A percentile compares a stretch with the other conserved stretches of the same genome.
Evolutionary conservation across 2,113 vertebrate genomes (phyloP).

Genomic region (Platysternon megacephalum): DNA sequence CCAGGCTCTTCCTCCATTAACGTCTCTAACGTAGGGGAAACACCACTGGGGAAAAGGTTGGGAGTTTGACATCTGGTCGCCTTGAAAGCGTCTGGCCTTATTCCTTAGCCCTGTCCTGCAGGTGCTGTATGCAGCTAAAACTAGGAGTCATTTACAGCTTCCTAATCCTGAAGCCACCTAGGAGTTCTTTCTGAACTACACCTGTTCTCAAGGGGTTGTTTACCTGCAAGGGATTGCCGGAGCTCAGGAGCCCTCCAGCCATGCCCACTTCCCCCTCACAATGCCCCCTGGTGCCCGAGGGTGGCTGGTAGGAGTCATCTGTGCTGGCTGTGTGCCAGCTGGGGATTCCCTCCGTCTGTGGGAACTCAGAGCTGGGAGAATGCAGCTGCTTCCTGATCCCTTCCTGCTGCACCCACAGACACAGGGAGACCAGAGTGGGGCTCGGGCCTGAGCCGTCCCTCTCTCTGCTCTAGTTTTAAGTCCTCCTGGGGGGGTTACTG

Average conservation of each 20-base stretch:
- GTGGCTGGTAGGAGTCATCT: background rate
- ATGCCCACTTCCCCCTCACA: background rate
- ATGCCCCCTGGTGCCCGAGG: background rate
- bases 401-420: too few species aligned
- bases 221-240: background rate
- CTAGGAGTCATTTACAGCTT: background rate
- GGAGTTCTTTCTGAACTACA: background rate
- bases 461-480: background rate
- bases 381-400: background rate
- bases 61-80: background rate
- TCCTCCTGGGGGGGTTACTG: background rate
- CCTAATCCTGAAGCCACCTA: background rate
- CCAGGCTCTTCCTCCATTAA: background rate
- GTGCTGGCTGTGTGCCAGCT: too few species aligned
- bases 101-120: rapidly evolving
- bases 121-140: rapidly evolving
- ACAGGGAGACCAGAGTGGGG: background rate
- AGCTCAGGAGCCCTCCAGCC: background rate
- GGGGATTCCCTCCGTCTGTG: background rate
- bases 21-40: background rate
- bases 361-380: background rate
- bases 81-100: rapidly evolving
- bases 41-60: rapidly evolving
- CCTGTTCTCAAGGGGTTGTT: background rate
- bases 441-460: background rate